Base-by-base conservation (phyloP, 2,888 invertebrate species). In the Eugnorisma glareosa region DNA sequence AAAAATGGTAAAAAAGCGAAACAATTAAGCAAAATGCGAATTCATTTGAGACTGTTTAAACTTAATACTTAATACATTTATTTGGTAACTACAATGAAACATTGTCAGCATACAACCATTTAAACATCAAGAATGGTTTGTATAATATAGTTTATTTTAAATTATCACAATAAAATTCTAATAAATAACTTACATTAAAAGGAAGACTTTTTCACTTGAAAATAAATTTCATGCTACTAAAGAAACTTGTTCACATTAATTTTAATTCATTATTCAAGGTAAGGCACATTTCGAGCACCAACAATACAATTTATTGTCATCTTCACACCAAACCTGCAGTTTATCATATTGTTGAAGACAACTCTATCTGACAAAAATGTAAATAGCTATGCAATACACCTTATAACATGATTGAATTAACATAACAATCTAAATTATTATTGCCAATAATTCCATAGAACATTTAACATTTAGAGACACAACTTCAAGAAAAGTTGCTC, bases 271-370 rank as follows among this genome's bases (percentile, higher is more conserved):
- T 74, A 80, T 86, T 85, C 86, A 82, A 81, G 77, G 67, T 83
- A 93, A 93, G 93, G 91, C 93, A 93, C 93, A 89, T 84, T 82
- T 75, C 69, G 63, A 91, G 91, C 92, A 89, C 86, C 77, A 84
- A 54, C n/a, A 73, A 61, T 63, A 68, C 70, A 77, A 74, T 86
- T 73, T 87, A 89, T 88, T 82, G 91, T 90, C 90, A 87, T 72
- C 72, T 79, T 74, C 59, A 75, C 75, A 71, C 59, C 48, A 63
- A 51, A 64, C 45, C 37, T 67, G 13, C 28, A 67, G 7, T 54
- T 37, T 37, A 64, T 70, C 24, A 75, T 75, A 85, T 70, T 70
- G 59, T 81, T 57, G n/a, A 68, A 69, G 64, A 71, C 73, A 68
- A 81, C 57, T 45, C 43, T 77, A 77, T 48, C 43, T 37, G 54